Percentiles rank a stretch among this genome's conserved stretches.
These are phyloP conservation scores for Pogonocichla stellata DNA, from an alignment of 2,113 vertebrate species.

Conservation along the genomic window DNA sequence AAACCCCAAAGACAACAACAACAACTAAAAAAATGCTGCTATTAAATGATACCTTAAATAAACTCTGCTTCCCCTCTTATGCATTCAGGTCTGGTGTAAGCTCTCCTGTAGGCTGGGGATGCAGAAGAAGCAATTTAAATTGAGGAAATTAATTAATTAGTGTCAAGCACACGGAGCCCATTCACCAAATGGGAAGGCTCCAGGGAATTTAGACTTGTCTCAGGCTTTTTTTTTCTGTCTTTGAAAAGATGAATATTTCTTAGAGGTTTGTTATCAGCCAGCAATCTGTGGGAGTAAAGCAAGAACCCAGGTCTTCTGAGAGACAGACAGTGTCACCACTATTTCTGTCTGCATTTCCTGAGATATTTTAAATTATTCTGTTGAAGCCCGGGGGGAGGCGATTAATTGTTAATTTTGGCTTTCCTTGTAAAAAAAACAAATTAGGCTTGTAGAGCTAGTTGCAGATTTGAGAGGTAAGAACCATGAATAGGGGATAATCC, in stretches of 20 bases:
- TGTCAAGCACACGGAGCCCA: not conserved
- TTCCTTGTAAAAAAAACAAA: not conserved
- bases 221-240: not conserved
- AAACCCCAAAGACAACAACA: not conserved
- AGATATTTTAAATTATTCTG: not conserved
- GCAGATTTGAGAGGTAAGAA: not conserved
- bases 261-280: not conserved
- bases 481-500: not conserved
- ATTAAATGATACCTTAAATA: not conserved
- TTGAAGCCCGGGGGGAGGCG: not conserved
- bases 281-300: not conserved
- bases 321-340: not conserved
- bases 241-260: not conserved
- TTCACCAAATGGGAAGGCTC: constrained; percentile 4
- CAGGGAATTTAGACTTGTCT: not conserved
- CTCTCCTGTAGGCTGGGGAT: not conserved
- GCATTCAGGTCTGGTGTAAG: constrained; percentile 9
- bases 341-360: not conserved
- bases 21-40: not conserved
- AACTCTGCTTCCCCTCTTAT: not conserved
- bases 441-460: not conserved
- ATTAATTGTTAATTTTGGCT: not conserved
- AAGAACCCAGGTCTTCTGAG: not conserved
- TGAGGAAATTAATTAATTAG: constrained; percentile 58
- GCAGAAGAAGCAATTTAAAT: constrained; percentile 36